Evolutionary conservation across 2,797 vertebrate species (phyloP), one percentile per base, ranked within the genome.

Genomic region (Clarias fuscus): DNA sequence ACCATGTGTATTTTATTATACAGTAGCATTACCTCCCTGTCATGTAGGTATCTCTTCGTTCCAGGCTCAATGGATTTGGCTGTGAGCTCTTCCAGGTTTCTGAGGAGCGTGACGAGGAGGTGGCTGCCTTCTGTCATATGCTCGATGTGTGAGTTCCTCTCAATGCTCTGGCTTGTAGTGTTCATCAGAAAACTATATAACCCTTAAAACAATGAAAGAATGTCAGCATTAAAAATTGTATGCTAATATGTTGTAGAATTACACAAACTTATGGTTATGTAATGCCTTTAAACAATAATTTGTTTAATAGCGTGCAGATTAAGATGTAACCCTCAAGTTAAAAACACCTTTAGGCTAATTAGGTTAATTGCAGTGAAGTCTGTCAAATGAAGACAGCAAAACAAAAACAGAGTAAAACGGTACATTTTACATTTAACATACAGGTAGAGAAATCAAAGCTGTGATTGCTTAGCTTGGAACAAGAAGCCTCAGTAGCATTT

Each of bases 91-190:
- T 99, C 48, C 97, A 99, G 88, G 97, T 99, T 88, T 99, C 96
- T 0, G 98, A 99, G 93, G 98, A 99, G 90, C 92, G 97, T 79
- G 98, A 99, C 8, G 98, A 99, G 92, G 97, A 99, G 92, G 98
- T 98, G 90, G 98, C 98, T 0, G 97, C 97, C 0, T 99, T 99
- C 93, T 99, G 98, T 87, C 98, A 99, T 95, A 98, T 97, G 97
- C 94, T 99, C 89, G 97, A 99, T 0, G 88, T 98, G 98, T 99
- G 93, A 98, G 97, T 96, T n/a, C 20, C 78, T 30, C 4, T 5
- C 24, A 13, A 22, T 59, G 56, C 2, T 59, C 14, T 11, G 30
- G 2, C 37, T 7, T 1, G 40, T 77, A 2, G 18, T 59, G 27
- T 37, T 77, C 1, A 20, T 77, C 18, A 59, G 53, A 59, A 58